Evolutionary conservation across 2,797 vertebrate species (phyloP), one percentile per base, ranked within the genome.

Genomic region (Pangasius sanitwongsei): DNA sequence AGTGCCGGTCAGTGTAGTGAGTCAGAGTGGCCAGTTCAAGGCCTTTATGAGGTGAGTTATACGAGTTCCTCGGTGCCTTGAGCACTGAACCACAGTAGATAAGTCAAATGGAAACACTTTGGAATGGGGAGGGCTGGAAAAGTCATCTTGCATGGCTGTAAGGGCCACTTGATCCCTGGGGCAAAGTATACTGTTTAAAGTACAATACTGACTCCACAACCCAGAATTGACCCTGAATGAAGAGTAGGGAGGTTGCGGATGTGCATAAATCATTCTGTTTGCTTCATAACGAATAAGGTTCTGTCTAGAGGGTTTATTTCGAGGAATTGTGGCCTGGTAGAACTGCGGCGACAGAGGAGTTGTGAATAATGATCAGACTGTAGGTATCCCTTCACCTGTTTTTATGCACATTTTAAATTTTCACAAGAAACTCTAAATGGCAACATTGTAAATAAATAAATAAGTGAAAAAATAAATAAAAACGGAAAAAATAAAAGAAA

Each of bases 21-120:
- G 70, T 86, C 86, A 37, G 80, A 57, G 74, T 59, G 41, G 67
- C 55, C 90, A 90, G 83, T 92, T 90, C 91, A 88, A 86, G 88
- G 87, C 89, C 90, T 89, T 91, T 89, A 89, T 80, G 61, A 87
- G 91, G 88, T 92, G 92, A 92, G 83, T 90, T 89, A 91, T 94
- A 92, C 91, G 90, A 90, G 91, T 89, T 89, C 91, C 77, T 91
- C 89, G 87, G 86, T 90, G 93, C 94, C 93, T 78, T 74, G 31
- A 92, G 93, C 92, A 48, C 85, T 63, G 83, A 87, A 91, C 93
- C 85, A 82, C 91, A 92, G 90, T 90, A 92, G 93, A 93, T 92
- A 92, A 93, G 93, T 94, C 89, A 90, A 87, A 90, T 88, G 34
- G 57, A 91, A 89, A 90, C 90, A 85, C 89, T 92, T 77, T 85